Percentiles rank a stretch among this genome's conserved stretches.
These are phyloP conservation scores for Lobophora halterata DNA, from an alignment of 2,888 invertebrate genomes.

Conservation along the genomic window DNA sequence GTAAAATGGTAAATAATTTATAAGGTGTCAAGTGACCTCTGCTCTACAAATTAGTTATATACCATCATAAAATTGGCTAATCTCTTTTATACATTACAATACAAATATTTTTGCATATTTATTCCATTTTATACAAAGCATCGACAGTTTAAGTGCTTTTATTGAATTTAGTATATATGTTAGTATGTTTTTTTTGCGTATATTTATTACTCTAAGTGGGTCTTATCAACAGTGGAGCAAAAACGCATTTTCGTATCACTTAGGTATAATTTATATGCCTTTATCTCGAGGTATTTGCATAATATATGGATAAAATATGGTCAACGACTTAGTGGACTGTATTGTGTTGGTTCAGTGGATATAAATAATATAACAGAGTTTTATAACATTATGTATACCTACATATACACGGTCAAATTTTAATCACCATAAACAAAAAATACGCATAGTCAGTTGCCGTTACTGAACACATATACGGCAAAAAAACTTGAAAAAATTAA, in stretches of 20 bases:
- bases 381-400: no score
- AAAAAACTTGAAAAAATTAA: no score
- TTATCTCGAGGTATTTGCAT: conserved; percentile 32
- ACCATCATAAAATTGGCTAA: conserved; percentile 14
- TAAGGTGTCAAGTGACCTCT: conserved; percentile 9
- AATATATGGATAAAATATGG: conserved; percentile 21
- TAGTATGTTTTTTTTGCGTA: conserved; percentile 20
- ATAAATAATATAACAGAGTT: not conserved
- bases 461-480: no score
- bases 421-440: no score
- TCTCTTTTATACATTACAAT: not conserved
- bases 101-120: conserved; percentile 25
- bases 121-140: conserved; percentile 23
- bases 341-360: conserved; percentile 16
- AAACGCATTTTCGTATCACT: conserved; percentile 30
- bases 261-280: conserved; percentile 31
- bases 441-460: no score
- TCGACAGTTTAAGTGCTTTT: conserved; percentile 30
- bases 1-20: not conserved
- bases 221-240: conserved; percentile 27
- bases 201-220: conserved; percentile 21
- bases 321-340: conserved; percentile 8
- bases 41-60: conserved; percentile 17
- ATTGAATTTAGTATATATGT: conserved; percentile 25
- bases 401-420: no score